These are phyloP conservation scores for Drosophila suzukii DNA, from an alignment of 1,140 invertebrate genomes.

Conservation along the genomic window DNA sequence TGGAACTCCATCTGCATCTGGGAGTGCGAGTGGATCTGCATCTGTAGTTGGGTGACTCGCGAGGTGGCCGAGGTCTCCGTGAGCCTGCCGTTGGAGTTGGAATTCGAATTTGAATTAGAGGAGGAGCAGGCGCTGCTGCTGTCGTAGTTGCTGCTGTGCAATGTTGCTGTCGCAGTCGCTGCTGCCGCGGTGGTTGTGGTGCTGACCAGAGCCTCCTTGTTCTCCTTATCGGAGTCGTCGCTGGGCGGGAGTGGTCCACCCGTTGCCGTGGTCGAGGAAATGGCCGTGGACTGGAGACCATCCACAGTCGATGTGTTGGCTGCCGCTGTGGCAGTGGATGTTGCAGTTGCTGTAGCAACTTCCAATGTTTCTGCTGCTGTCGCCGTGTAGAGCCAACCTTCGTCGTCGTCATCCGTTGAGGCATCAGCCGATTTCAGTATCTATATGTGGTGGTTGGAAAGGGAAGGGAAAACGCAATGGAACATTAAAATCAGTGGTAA, in stretches of 20 bases:
- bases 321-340: constrained; percentile 21
- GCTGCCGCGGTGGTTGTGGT: constrained; percentile 33
- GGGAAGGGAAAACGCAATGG: constrained; percentile 34
- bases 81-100: constrained; percentile 65
- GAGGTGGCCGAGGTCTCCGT: constrained; percentile 73
- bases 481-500: constrained; percentile 63
- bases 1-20: constrained; percentile 71
- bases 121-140: constrained; percentile 74
- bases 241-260: constrained; percentile 35
- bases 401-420: constrained; percentile 82
- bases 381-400: constrained; percentile 81
- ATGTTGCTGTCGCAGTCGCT: not conserved
- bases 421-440: constrained; percentile 83
- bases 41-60: constrained; percentile 68
- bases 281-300: constrained; percentile 70
- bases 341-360: constrained; percentile 17
- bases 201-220: constrained; percentile 68
- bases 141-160: constrained; percentile 66
- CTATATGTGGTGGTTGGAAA: constrained; percentile 26
- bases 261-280: constrained; percentile 71
- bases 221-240: constrained; percentile 84
- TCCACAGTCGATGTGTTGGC: constrained; percentile 44
- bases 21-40: constrained; percentile 37
- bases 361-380: constrained; percentile 39
- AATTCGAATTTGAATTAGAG: constrained; percentile 69